Base-by-base conservation (phyloP, 2,888 invertebrate species). In the Agonopterix arenella region DNA sequence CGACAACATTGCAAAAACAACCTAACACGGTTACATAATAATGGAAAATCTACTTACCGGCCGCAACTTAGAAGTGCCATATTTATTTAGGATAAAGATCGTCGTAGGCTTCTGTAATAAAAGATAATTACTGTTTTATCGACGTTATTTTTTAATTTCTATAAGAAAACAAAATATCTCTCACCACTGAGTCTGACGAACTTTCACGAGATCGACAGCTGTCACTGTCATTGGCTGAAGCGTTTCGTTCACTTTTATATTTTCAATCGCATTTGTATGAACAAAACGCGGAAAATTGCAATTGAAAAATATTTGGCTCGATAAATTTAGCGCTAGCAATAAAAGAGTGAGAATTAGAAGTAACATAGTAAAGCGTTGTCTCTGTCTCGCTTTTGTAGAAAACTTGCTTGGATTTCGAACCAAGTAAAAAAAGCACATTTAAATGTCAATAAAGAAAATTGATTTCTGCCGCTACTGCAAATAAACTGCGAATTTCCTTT, bases 31-130 rank as follows among this genome's bases (percentile, higher is more conserved):
- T 88, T 85, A 88, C 81, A 84, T 85, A 88, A 88, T 80, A 59
- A 69, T 70, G 9, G 50, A 49, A 51, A 64, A 56, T 58, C 55
- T 66, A 76, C 75, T 66, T 73, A 88, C 88, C 85, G 85, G 66
- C 77, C 66, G 59, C 76, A 82, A 51, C 67, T 69, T 57, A 76
- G 77, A 61, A 86, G 74, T 50, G 86, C 80, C 88, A 88, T 86
- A 16, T 75, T 67, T 57, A 52, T 42, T 50, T 46, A 54, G 48
- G 47, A 55, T 55, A 46, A 13, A 57, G 52, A 56, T 56, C 60
- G 68, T 69, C 73, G 76, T 76, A 73, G 74, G 57, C 70, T 76
- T 73, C 79, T 78, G 75, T n/a, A 76, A 76, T 47, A 41, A 56
- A 38, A 8, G 43, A 3, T n/a, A 28, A 9, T 45, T 28, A 44